These are phyloP conservation scores for Acrocephalus arundinaceus DNA, from an alignment of 2,113 vertebrate species.

Conservation along the genomic window DNA sequence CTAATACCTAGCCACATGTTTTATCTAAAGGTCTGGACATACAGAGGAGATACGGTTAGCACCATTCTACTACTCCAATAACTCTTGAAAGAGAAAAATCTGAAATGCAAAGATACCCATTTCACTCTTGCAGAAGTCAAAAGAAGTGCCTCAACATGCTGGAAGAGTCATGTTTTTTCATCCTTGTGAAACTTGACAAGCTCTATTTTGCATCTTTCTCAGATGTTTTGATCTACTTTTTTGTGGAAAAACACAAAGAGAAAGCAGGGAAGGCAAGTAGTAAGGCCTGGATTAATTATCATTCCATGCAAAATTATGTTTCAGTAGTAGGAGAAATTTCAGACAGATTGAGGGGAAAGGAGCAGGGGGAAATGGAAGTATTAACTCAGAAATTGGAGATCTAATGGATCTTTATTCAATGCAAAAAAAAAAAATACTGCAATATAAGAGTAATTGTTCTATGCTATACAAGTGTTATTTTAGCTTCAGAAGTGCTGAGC, in stretches of 20 bases:
- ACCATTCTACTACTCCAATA: background rate
- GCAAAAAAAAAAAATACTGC: background rate
- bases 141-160: background rate
- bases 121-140: background rate
- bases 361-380: background rate
- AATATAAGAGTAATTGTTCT: background rate
- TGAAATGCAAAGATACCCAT: background rate
- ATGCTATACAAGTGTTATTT: background rate
- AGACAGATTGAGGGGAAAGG: background rate
- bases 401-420: background rate
- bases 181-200: background rate
- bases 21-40: background rate
- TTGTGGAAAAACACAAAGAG: background rate
- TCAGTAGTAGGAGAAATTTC: background rate
- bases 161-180: background rate
- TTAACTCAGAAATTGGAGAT: background rate
- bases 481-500: constrained; percentile 20
- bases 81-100: background rate
- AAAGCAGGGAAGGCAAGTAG: background rate
- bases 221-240: background rate
- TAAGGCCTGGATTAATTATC: background rate
- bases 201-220: background rate
- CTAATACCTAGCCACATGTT: background rate
- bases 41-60: background rate
- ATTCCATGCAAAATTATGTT: background rate